These are phyloP conservation scores for Tethya wilhelma DNA, from an alignment of 37 sponge, comb jelly and placozoan genomes.

Conservation along the genomic window DNA sequence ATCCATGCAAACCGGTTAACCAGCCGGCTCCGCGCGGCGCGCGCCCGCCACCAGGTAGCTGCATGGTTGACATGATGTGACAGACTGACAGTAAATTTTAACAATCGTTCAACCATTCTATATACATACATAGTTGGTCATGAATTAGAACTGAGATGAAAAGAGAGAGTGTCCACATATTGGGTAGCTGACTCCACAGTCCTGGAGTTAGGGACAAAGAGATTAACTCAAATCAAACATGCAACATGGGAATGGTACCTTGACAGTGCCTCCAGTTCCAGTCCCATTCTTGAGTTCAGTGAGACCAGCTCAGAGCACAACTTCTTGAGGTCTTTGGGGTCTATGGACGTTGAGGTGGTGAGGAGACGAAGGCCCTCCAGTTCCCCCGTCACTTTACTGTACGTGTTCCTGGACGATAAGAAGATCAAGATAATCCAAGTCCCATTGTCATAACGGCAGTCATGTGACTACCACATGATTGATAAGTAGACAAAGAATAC, in stretches of 20 bases:
- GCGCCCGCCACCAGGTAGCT: no score
- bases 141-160: constrained; percentile 14
- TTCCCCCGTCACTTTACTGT: constrained; percentile 7
- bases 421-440: not conserved
- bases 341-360: not conserved
- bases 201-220: not conserved
- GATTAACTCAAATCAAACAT: not conserved
- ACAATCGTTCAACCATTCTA: not conserved
- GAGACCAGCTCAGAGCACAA: constrained; percentile 32
- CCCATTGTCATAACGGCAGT: not conserved
- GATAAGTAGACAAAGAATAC: no score
- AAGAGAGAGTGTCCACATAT: constrained; percentile 16
- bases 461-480: not conserved
- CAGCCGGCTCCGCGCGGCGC: no score
- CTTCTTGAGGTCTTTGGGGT: constrained; percentile 9
- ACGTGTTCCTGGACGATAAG: constrained; percentile 13
- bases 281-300: constrained; percentile 18
- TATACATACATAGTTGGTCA: not conserved
- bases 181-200: constrained; percentile 6
- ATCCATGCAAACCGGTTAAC: no score
- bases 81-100: no score
- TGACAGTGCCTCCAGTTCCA: constrained; percentile 65
- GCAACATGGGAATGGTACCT: not conserved
- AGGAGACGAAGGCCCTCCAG: constrained; percentile 16
- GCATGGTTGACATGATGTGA: no score